Conservation (phyloP, 2,888 invertebrate genomes). For the Luperina nickerlii region DNA sequence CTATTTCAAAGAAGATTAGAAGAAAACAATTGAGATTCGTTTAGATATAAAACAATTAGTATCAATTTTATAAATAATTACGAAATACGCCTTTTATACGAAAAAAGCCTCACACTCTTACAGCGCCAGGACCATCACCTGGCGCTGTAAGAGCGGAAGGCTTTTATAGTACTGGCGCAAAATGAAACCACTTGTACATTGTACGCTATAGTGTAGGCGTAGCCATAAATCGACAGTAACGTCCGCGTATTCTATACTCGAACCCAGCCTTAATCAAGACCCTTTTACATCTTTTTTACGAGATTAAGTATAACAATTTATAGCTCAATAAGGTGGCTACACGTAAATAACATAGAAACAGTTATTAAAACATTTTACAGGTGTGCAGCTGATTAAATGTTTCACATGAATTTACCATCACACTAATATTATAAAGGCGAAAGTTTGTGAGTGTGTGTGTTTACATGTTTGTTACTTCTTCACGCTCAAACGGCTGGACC, state of each 20-base stretch:
- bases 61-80: neutral
- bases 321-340: conserved; percentile 40
- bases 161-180: neutral
- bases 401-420: conserved; percentile 1
- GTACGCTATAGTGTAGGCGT: conserved; percentile 11
- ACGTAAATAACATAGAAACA: conserved; percentile 28
- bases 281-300: conserved; percentile 63
- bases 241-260: conserved; percentile 43
- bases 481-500: too few species aligned
- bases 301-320: conserved; percentile 57
- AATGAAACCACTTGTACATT: conserved; percentile 30
- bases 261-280: conserved; percentile 58
- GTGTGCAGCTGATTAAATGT: conserved; percentile 28
- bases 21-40: neutral
- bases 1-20: neutral
- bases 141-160: neutral
- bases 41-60: neutral
- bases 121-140: too few species aligned
- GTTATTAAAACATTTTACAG: conserved; percentile 30
- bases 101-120: too few species aligned
- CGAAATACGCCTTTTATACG: neutral
- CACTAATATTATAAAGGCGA: too few species aligned
- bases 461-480: too few species aligned
- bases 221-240: conserved; percentile 48
- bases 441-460: too few species aligned